Base-by-base conservation (phyloP, 2,797 vertebrate species). In the Platyrinchus mystaceus region DNA sequence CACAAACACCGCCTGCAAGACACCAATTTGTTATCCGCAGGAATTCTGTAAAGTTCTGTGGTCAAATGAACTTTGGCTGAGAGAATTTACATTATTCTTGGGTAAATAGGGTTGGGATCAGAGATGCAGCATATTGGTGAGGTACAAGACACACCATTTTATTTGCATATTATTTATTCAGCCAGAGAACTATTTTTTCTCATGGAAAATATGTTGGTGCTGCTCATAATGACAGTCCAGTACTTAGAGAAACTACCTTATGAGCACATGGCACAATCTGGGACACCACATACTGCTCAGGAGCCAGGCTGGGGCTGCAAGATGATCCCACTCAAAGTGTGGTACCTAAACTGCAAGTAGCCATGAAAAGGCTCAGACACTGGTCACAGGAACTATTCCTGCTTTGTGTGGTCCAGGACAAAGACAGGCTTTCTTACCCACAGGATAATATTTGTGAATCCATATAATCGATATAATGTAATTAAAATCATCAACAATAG, bases 21-120 rank as follows among this genome's bases (percentile, higher is more conserved):
- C 86, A 96, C 77, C 94, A 87, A 92, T 94, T 92, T 95, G 94
- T 93, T 90, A 70, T 91, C 95, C 95, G 12, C 94, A 97, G 92
- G 96, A 97, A 97, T 97, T 89, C 91, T 96, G 74, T 85, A 70
- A 96, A 95, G 75, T 85, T 76, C 87, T 91, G 84, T 94, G 95
- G 96, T 87, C 75, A 79, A 78, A 96, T 69, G 82, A 94, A 88
- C 88, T 92, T 63, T 84, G 93, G 93, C 81, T 96, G 89, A 6
- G 87, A 94, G 77, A 94, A 96, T 84, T 81, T 89, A 84, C 70
- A 95, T 94, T 96, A 96, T 89, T 94, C 90, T 89, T 97, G 85
- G 27, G 78, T 96, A 96, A 97, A 95, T 0, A 93, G 37, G 41
- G 87, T 12, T 71, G 73, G 4, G 7, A 91, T 77, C 71, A 77